A percentile compares a stretch with the other conserved stretches of the same genome.
phyloP scores from a whole-genome alignment of 35 echinoderm and acorn worm species.

The Diadema setosum region DNA sequence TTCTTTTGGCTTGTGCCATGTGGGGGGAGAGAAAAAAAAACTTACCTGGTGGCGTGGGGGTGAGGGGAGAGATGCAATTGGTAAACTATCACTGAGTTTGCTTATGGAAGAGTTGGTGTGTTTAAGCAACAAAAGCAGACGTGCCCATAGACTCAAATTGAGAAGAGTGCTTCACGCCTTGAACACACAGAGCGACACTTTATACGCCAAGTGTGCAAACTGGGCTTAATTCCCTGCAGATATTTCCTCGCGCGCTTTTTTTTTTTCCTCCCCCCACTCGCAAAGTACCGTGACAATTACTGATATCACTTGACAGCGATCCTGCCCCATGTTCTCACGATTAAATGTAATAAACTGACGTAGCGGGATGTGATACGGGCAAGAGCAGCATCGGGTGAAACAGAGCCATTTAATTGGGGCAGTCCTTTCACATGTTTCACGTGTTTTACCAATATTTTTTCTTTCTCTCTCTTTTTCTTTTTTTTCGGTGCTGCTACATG shows the following conservation, averaged over 20 bases:
- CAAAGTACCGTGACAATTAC: neutral
- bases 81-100: constrained; percentile 28
- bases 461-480: no score
- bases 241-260: neutral
- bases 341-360: constrained; percentile 22
- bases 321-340: neutral
- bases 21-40: neutral
- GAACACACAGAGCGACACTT: constrained; percentile 14
- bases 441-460: no score
- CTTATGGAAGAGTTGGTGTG: constrained; percentile 11
- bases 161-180: neutral
- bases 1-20: neutral
- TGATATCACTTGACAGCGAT: neutral
- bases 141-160: constrained; percentile 9
- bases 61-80: neutral
- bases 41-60: neutral
- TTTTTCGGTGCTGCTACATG: no score
- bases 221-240: constrained; percentile 1
- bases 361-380: neutral
- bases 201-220: neutral
- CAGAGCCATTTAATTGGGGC: neutral
- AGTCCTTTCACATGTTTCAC: neutral
- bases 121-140: constrained; percentile 21
- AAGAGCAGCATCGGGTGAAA: neutral
- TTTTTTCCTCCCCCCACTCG: no score